Base-by-base conservation (phyloP, 2,113 vertebrate genomes). In the Muntiacus reevesi region DNA sequence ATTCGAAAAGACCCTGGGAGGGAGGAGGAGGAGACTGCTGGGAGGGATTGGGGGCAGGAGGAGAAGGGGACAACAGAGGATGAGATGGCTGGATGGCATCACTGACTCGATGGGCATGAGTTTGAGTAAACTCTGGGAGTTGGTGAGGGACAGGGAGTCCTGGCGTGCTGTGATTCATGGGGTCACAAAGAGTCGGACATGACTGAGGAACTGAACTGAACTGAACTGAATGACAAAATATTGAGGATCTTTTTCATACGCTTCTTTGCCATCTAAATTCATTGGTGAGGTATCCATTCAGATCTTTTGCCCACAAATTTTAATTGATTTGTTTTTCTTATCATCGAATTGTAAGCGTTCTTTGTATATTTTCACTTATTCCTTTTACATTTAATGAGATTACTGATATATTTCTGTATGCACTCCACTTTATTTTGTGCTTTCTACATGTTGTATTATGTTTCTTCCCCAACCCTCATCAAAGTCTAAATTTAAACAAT, bases 61-160 rank as follows among this genome's bases (percentile, higher is more conserved):
- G 60, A 33, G 60, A 33, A 28, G 14, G 60, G 60, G 60, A 16
- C 28, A 1, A 16, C 14, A 33, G 30, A 62, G 14, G 14, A 62
- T 62, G 6, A 62, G 30, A 62, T 33, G 60, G 30, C 14, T 62
- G 6, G 30, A 33, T 62, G 14, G 60, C 60, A 62, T 62, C 28
- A 62, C 14, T 0, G 0, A 33, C 60, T 62, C 0, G 0, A 62
- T 7, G 60, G 14, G 16, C 6, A 3, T 62, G 60, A 62, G 60
- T 64, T 0, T 64, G 62, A 64, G 30, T n/a, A 7, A n/a, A 9
- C 30, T 64, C 62, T 0, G 1, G 62, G 30, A 17, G 62, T 8
- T 33, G 1, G 30, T 64, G 30, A 64, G 17, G 7, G 62, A 64
- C 62, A 64, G 62, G 62, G 62, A 64, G 15, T 30, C 62, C 62